These are phyloP conservation scores for Camponotus floridanus DNA, from an alignment of 1,140 invertebrate genomes.

Conservation along the genomic window DNA sequence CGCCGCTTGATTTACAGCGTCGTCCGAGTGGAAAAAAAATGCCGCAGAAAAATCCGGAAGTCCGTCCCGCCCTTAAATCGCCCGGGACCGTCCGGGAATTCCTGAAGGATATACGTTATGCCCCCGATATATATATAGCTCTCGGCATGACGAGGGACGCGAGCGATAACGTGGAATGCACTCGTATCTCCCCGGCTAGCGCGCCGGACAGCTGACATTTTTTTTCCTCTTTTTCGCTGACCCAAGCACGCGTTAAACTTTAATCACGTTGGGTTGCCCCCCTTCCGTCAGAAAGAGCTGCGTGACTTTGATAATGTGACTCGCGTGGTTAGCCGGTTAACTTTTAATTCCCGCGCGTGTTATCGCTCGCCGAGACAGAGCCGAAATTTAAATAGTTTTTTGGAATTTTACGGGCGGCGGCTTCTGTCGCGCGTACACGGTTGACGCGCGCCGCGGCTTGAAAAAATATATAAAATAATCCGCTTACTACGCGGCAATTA, in stretches of 20 bases:
- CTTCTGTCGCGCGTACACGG: neutral
- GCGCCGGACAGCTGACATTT: slow-evolving; percentile 43
- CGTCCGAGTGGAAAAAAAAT: slow-evolving; percentile 42
- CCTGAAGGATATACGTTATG: slow-evolving; percentile 64
- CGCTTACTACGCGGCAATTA: neutral
- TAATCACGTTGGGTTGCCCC: slow-evolving; percentile 45
- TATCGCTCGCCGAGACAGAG: slow-evolving; percentile 20
- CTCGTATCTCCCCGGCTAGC: slow-evolving; percentile 63
- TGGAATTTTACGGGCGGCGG: neutral
- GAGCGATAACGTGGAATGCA: slow-evolving; percentile 67
- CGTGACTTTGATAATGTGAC: slow-evolving; percentile 60
- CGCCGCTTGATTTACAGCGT: slow-evolving; percentile 42
- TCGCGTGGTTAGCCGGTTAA: slow-evolving; percentile 61
- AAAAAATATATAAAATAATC: slow-evolving; percentile 28
- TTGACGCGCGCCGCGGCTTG: neutral
- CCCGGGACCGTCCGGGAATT: slow-evolving; percentile 66
- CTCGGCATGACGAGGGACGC: slow-evolving; percentile 58
- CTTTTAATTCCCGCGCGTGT: slow-evolving; percentile 54
- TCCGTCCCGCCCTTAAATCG: slow-evolving; percentile 66
- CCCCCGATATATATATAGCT: slow-evolving; percentile 56
- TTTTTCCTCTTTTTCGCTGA: slow-evolving; percentile 26
- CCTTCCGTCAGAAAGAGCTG: slow-evolving; percentile 60
- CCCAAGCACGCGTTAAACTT: slow-evolving; percentile 64
- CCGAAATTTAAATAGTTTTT: slow-evolving; percentile 51
- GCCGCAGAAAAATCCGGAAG: slow-evolving; percentile 66